Conservation (phyloP, 2,797 vertebrate species). For the Scolopax bukidnonensis region DNA sequence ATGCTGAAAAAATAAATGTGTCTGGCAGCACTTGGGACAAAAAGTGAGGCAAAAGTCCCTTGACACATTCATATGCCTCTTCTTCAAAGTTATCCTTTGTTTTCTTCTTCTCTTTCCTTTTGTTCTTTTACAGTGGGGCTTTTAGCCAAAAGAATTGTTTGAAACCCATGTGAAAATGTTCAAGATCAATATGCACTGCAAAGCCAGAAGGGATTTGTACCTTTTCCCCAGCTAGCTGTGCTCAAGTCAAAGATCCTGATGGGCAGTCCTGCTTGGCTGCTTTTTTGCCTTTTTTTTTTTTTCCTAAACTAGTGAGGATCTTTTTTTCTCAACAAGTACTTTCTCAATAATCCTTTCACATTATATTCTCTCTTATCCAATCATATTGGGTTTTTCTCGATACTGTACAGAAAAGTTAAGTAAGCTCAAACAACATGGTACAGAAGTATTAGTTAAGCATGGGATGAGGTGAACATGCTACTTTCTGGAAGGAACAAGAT, state of each 20-base stretch:
- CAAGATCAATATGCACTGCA: background rate
- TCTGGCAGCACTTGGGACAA: background rate
- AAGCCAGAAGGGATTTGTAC: background rate
- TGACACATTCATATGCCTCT: background rate
- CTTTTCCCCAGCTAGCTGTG: background rate
- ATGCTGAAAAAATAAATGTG: background rate
- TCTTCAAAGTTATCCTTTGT: background rate
- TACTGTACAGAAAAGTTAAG: background rate
- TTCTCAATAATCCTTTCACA: background rate
- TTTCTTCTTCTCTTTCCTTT: background rate
- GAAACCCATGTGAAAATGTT: background rate
- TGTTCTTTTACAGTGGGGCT: background rate
- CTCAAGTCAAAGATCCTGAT: background rate
- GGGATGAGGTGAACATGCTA: background rate
- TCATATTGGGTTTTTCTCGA: background rate
- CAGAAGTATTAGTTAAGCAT: background rate
- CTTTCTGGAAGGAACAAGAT: background rate
- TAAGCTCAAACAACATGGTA: background rate
- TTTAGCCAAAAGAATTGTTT: background rate
- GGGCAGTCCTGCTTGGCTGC: no score
- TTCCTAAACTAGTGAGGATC: background rate
- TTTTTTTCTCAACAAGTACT: background rate
- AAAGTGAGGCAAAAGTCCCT: background rate
- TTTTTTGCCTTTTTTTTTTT: no score
- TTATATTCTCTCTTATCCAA: background rate